Percentiles rank a stretch among this genome's conserved stretches.
Evolutionary conservation across 2,888 invertebrate species (phyloP).

Genomic region (Orchestes rusci): DNA sequence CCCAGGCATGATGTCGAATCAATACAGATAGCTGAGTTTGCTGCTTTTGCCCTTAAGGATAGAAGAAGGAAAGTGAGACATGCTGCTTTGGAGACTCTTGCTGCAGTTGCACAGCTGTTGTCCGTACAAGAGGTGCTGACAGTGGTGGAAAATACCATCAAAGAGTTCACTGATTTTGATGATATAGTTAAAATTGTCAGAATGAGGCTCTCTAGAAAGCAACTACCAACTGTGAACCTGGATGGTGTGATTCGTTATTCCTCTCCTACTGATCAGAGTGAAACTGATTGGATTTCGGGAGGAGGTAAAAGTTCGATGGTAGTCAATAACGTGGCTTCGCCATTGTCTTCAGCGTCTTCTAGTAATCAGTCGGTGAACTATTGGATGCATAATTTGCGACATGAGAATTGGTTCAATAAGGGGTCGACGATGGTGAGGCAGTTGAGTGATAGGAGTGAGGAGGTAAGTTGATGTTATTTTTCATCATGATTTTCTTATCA

Average conservation of each 20-base stretch:
- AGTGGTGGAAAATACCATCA: slow-evolving; percentile 48
- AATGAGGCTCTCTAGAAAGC: slow-evolving; percentile 65
- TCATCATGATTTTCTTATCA: too few relatives aligned
- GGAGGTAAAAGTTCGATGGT: slow-evolving; percentile 5
- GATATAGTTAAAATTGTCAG: slow-evolving; percentile 63
- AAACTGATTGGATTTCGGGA: slow-evolving; percentile 69
- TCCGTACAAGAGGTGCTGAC: slow-evolving; percentile 57
- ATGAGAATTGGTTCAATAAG: slow-evolving; percentile 20
- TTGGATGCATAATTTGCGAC: slow-evolving; percentile 36
- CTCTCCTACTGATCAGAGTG: slow-evolving; percentile 50
- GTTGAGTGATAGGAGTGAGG: slow-evolving; percentile 11
- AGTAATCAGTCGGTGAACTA: slow-evolving; percentile 33
- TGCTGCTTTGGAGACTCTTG: slow-evolving; percentile 71
- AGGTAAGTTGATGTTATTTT: too few relatives aligned
- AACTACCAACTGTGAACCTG: slow-evolving; percentile 61
- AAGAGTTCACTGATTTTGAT: slow-evolving; percentile 48
- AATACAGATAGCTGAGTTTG: slow-evolving; percentile 38
- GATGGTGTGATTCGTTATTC: slow-evolving; percentile 73
- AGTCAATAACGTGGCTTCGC: slow-evolving; percentile 9
- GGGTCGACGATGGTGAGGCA: slow-evolving; percentile 9
- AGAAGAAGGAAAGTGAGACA: slow-evolving; percentile 68
- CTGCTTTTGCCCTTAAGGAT: slow-evolving; percentile 41
- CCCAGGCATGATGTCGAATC: slow-evolving; percentile 69
- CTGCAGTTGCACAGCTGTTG: slow-evolving; percentile 67
- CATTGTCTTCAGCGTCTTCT: slow-evolving; percentile 29